Conservation (phyloP, 2,113 vertebrate species). For the Eubucco bourcierii region DNA sequence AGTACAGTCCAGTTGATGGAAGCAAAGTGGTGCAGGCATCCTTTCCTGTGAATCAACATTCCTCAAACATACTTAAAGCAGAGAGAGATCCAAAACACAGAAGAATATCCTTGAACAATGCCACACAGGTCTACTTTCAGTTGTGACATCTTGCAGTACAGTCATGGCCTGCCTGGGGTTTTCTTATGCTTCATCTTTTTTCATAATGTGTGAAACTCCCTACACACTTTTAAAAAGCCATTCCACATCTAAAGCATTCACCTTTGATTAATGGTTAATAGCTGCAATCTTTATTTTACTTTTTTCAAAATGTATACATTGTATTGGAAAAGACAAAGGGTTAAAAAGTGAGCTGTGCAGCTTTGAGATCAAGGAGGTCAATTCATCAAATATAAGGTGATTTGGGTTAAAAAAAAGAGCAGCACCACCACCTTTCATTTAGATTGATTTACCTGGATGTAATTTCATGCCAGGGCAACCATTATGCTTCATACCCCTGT, state of each 20-base stretch:
- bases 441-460: not conserved
- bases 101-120: not conserved
- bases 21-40: not conserved
- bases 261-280: not conserved
- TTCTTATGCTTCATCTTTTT: not conserved
- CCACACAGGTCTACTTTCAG: not conserved
- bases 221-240: not conserved
- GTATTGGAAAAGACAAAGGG: not conserved
- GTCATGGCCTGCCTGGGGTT: accelerated
- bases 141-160: not conserved
- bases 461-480: not conserved
- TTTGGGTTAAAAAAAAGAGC: not conserved
- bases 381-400: not conserved
- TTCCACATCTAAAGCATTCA: not conserved
- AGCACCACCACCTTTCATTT: not conserved
- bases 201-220: not conserved
- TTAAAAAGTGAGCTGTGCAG: not conserved
- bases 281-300: not conserved
- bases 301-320: not conserved
- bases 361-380: not conserved
- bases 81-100: not conserved
- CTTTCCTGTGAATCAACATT: not conserved
- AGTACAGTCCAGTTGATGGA: not conserved
- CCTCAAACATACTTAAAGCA: not conserved
- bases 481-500: not conserved